Base-by-base conservation (phyloP, 2,113 vertebrate genomes). In the Glaucomys volans region DNA sequence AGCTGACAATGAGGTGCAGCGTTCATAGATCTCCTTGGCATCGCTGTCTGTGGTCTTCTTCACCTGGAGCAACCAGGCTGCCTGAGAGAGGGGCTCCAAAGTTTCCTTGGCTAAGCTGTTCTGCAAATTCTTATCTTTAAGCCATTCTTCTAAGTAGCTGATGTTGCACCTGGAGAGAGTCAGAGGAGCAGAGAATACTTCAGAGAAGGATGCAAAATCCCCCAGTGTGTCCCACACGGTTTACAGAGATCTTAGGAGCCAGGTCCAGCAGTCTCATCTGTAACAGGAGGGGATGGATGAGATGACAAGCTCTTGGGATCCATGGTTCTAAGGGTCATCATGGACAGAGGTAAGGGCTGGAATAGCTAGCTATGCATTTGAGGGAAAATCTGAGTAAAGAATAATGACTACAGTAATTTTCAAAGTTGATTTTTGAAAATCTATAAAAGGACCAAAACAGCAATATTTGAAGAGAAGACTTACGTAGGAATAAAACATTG, bases 131-230 rank as follows among this genome's bases (percentile, higher is more conserved):
- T 99, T 99, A 86, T 99, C 99, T 97, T 99, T 99, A 93, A 99
- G 98, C 99, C 99, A 99, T 98, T 99, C 99, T 98, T 99, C 99
- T 92, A 99, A 98, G 94, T 99, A 99, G 98, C 99, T 99, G 98
- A 99, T 99, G 95, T 99, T 99, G 98, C 99, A 99, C 92, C 99
- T 99, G 95, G 26, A 90, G 35, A 97, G 95, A 89, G 32, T 64
- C 96, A 2, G 69, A 96, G 75, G 18, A 94, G 75, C n/a, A 96
- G 24, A 93, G 47, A 95, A 30, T 13, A 42, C 50, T 30, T 91
- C 26, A 75, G 89, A 26, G 59, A 30, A 79, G 59, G 77, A 16
- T n/a, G 42, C 28, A 1, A 14, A 66, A 35, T 30, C 10, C 47
- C 22, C 13, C n/a, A 4, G 20, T 3, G 8, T 16, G 13, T 82